Conservation (phyloP, 2,797 vertebrate genomes). For the Eremophila alpestris region DNA sequence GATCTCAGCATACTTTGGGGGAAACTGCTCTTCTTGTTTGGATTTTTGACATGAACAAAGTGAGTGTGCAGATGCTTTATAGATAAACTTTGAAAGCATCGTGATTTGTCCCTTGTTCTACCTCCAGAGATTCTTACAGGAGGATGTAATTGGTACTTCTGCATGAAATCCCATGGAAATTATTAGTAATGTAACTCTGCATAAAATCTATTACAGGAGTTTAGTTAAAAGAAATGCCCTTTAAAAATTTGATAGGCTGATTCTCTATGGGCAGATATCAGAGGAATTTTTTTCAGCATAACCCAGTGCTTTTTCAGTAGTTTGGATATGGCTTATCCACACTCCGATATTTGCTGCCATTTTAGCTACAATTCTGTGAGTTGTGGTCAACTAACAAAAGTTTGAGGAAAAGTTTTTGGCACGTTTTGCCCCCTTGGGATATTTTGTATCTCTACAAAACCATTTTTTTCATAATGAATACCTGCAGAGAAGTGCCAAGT, state of each 20-base stretch:
- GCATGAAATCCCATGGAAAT: constrained; percentile 10
- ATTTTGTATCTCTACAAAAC: neutral
- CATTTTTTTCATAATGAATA: neutral
- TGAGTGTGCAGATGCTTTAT: neutral
- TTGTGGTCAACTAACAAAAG: neutral
- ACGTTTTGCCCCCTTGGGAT: neutral
- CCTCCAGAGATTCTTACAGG: neutral
- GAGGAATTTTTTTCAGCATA: neutral
- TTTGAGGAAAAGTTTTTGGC: neutral
- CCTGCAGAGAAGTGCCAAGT: neutral
- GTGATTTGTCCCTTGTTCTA: neutral
- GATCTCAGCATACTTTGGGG: neutral
- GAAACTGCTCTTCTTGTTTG: neutral
- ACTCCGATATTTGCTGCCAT: neutral
- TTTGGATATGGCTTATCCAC: neutral
- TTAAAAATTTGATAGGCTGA: constrained; percentile 19
- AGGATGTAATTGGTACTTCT: neutral
- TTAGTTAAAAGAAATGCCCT: constrained; percentile 42
- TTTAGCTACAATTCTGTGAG: neutral
- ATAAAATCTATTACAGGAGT: constrained; percentile 11
- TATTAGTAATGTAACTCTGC: constrained; percentile 22
- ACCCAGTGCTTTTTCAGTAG: neutral
- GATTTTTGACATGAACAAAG: neutral
- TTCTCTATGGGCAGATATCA: neutral
- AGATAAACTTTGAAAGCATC: neutral